These are phyloP conservation scores for Dufourea novaeangliae DNA, from an alignment of 1,140 invertebrate genomes.

Conservation along the genomic window DNA sequence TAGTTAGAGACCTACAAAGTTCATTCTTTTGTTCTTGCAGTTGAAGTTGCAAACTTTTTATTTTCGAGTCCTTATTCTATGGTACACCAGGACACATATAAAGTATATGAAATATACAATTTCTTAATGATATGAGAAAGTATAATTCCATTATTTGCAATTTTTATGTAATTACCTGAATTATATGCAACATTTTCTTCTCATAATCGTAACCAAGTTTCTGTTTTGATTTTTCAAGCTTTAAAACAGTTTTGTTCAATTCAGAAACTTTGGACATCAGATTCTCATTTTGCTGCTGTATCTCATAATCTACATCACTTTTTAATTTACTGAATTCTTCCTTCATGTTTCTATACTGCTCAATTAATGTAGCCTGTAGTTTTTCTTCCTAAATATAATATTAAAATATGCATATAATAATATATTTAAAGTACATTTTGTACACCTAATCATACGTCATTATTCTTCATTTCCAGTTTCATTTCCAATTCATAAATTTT, in stretches of 20 bases:
- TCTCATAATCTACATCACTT: slow-evolving; percentile 64
- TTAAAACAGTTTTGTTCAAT: slow-evolving; percentile 50
- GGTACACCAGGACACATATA: neutral
- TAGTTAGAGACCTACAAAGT: slow-evolving; percentile 45
- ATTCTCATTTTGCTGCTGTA: slow-evolving; percentile 48
- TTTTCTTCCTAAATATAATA: slow-evolving; percentile 63
- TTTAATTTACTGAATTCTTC: slow-evolving; percentile 72
- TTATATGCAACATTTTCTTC: slow-evolving; percentile 41
- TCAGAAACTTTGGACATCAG: slow-evolving; percentile 38
- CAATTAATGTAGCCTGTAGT: slow-evolving; percentile 63
- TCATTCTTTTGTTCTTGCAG: slow-evolving; percentile 55
- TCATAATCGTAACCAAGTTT: slow-evolving; percentile 47
- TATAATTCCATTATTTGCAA: neutral
- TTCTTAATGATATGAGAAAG: neutral
- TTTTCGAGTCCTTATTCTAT: slow-evolving; percentile 58
- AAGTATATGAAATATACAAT: neutral
- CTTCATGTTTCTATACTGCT: slow-evolving; percentile 70
- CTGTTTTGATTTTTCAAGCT: slow-evolving; percentile 59
- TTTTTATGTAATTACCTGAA: slow-evolving; percentile 52
- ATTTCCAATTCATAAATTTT: slow-evolving; percentile 68
- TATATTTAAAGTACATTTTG: slow-evolving; percentile 2
- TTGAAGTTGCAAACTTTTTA: slow-evolving; percentile 53
- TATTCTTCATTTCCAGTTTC: slow-evolving; percentile 66
- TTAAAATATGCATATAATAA: slow-evolving; percentile 18
- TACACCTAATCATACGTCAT: slow-evolving; percentile 64